These are phyloP conservation scores for Habroteleia sp. DNA, from an alignment of 2,888 invertebrate genomes.

Conservation along the genomic window DNA sequence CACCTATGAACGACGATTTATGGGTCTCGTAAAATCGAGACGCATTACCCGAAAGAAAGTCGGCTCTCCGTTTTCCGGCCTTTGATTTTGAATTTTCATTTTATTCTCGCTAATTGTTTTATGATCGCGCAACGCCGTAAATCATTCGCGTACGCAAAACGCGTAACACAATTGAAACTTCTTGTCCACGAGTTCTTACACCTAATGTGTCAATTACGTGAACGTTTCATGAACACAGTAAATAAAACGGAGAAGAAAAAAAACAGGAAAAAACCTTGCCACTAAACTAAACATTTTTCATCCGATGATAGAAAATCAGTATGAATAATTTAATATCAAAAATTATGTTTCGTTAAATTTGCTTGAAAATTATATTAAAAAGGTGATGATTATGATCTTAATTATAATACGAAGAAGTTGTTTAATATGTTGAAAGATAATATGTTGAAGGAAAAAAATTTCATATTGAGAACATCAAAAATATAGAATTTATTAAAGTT, in stretches of 20 bases:
- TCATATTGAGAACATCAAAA: too few species aligned
- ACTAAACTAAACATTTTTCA: conserved; percentile 17
- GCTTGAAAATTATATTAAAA: too few species aligned
- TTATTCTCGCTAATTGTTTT: conserved; percentile 57
- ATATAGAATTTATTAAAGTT: too few species aligned
- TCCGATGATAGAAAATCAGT: not conserved
- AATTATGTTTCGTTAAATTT: too few species aligned
- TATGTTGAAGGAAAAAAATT: too few species aligned
- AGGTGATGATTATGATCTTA: too few species aligned
- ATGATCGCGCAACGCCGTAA: conserved; percentile 41
- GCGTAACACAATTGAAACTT: conserved; percentile 63
- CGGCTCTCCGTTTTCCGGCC: conserved; percentile 26
- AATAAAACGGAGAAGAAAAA: conserved; percentile 22
- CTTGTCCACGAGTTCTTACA: conserved; percentile 48
- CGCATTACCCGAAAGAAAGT: conserved; percentile 27
- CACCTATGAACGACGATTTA: conserved; percentile 41
- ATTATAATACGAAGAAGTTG: too few species aligned
- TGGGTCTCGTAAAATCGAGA: conserved; percentile 40
- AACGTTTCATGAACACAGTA: conserved; percentile 39
- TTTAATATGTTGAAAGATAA: too few species aligned
- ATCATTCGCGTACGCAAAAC: conserved; percentile 58
- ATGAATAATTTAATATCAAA: not conserved
- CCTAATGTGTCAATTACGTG: conserved; percentile 59
- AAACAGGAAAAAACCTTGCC: conserved; percentile 15
- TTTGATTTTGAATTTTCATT: conserved; percentile 46